These are phyloP conservation scores for Melanotaenia maccullochi DNA, from an alignment of 2,797 vertebrate species.

Conservation along the genomic window DNA sequence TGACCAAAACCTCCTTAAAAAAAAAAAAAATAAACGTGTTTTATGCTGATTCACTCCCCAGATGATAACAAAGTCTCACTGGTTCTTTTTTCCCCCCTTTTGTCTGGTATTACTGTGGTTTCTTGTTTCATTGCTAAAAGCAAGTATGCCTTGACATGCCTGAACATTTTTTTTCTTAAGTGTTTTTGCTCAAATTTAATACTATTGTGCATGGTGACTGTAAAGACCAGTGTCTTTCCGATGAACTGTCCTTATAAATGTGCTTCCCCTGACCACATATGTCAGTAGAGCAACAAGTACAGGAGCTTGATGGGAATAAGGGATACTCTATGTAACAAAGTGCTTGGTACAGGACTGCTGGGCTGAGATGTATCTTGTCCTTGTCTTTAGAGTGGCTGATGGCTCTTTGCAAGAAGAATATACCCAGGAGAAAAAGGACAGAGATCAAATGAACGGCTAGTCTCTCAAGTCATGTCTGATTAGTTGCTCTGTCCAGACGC, in stretches of 20 bases:
- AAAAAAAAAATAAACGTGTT: constrained; percentile 33
- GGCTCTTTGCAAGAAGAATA: constrained; percentile 55
- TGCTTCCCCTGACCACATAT: constrained; percentile 35
- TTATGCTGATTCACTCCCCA: constrained; percentile 44
- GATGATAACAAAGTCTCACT: constrained; percentile 60
- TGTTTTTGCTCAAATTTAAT: constrained; percentile 59
- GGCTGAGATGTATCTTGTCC: constrained; percentile 51
- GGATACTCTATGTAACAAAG: constrained; percentile 43
- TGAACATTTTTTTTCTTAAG: constrained; percentile 11
- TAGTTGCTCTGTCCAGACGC: constrained; percentile 53
- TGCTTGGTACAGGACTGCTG: constrained; percentile 30
- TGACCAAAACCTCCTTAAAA: constrained; percentile 53
- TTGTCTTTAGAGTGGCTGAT: constrained; percentile 63
- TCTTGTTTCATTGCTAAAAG: constrained; percentile 48
- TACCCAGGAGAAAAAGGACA: constrained; percentile 58
- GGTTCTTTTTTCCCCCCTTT: constrained; percentile 25
- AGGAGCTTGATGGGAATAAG: constrained; percentile 32
- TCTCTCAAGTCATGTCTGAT: constrained; percentile 63
- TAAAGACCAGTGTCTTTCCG: constrained; percentile 35
- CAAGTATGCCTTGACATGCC: constrained; percentile 50
- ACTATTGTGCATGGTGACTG: constrained; percentile 52
- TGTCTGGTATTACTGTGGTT: constrained; percentile 45
- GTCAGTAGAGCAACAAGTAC: constrained; percentile 24
- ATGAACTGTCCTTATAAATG: constrained; percentile 52
- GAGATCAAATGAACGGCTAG: constrained; percentile 68